A percentile compares a stretch with the other conserved stretches of the same genome.
Evolutionary conservation across 2,113 vertebrate species (phyloP).

Genomic region (Oncorhynchus nerka): DNA sequence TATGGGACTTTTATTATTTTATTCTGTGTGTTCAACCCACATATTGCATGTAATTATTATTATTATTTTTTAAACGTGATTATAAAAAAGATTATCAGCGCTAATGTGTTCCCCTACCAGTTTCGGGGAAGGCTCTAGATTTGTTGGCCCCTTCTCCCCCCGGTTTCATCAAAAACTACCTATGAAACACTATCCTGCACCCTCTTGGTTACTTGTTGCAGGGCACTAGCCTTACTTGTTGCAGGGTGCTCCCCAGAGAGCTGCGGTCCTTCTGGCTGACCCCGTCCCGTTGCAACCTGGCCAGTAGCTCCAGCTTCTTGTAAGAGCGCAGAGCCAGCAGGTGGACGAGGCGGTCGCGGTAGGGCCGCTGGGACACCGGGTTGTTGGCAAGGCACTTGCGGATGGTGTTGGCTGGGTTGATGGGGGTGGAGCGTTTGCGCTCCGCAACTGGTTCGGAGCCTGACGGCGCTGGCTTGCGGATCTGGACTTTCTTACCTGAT

Average conservation of each 20-base stretch:
- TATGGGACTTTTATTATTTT: too few species aligned
- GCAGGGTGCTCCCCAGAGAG: slow-evolving; percentile 69
- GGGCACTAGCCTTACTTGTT: slow-evolving; percentile 51
- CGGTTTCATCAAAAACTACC: too few species aligned
- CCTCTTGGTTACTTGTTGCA: neutral
- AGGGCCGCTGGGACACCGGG: slow-evolving; percentile 79
- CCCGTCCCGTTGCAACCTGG: slow-evolving; percentile 85
- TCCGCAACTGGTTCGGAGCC: slow-evolving; percentile 77
- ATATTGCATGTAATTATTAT: too few species aligned
- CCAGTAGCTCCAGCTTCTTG: slow-evolving; percentile 91
- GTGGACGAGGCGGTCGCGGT: slow-evolving; percentile 87
- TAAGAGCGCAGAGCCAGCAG: slow-evolving; percentile 85
- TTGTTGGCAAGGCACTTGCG: slow-evolving; percentile 76
- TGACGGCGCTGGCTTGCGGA: slow-evolving; percentile 79
- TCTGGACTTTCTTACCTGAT: slow-evolving; percentile 81
- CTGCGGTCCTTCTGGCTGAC: slow-evolving; percentile 86
- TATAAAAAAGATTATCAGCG: too few species aligned
- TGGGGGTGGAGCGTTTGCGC: slow-evolving; percentile 84
- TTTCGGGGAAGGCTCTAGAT: too few species aligned
- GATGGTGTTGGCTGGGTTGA: slow-evolving; percentile 84
- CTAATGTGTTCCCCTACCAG: too few species aligned
- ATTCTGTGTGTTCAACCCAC: too few species aligned
- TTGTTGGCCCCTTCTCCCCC: too few species aligned
- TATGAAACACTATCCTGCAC: too few species aligned
- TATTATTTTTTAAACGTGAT: too few species aligned